Evolutionary conservation across 2,888 invertebrate species (phyloP).

Genomic region (Tricholauxania praeusta): DNA sequence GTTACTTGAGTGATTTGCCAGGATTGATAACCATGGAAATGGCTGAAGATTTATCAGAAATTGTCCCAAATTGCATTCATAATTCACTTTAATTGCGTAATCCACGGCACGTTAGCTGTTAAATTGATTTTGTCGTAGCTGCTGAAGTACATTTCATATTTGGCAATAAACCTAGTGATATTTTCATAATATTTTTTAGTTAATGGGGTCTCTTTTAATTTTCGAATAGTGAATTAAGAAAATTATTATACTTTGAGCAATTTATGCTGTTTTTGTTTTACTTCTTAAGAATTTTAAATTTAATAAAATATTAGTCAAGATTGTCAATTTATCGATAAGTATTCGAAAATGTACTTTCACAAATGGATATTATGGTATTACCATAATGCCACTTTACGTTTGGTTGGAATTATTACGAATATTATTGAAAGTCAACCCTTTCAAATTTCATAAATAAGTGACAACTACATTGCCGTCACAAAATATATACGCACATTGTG

Average conservation of each 20-base stretch:
- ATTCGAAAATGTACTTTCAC: constrained; percentile 36
- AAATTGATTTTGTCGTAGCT: constrained; percentile 45
- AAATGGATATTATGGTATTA: constrained; percentile 33
- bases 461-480: background rate
- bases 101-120: constrained; percentile 48
- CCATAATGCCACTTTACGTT: constrained; percentile 26
- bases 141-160: background rate
- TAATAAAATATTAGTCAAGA: constrained; percentile 4
- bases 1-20: constrained; percentile 5
- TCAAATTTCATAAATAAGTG: constrained; percentile 3
- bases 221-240: background rate
- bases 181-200: background rate
- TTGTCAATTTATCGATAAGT: constrained; percentile 42
- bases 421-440: constrained; percentile 13
- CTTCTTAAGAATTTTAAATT: background rate
- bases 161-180: too few species aligned
- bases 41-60: constrained; percentile 45
- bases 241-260: constrained; percentile 14
- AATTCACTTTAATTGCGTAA: constrained; percentile 58
- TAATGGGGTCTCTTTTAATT: background rate
- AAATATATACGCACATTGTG: background rate
- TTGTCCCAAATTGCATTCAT: constrained; percentile 59
- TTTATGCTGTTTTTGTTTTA: background rate
- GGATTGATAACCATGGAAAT: constrained; percentile 59
- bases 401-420: constrained; percentile 22